Evolutionary conservation across 2,113 vertebrate species (phyloP), one percentile per base, ranked within the genome.

Genomic region (Scopus umbretta): DNA sequence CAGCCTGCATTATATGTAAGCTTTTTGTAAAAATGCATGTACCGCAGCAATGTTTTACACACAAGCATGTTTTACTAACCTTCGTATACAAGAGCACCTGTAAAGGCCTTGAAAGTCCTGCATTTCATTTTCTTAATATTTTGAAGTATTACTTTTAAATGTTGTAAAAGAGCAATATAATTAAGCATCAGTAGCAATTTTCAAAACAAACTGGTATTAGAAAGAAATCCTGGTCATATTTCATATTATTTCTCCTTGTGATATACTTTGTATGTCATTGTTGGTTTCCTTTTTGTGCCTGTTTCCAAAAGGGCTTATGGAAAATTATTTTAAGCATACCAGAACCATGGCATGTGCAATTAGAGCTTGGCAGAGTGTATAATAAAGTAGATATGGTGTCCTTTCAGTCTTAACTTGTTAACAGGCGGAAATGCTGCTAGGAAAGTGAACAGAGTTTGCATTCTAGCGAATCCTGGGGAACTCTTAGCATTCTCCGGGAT

Each of bases 351-450:
- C 92, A 88, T 86, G 85, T 84, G 83, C 92, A 91, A 61, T 79
- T 56, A 80, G 68, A 88, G 43, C 80, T 91, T 95, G 96, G 68
- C 91, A 97, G 91, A 63, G 80, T 21, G 23, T 76, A 13, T 59
- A 80, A 89, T 91, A 75, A 96, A 81, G 91, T 58, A 89, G 94
- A 45, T 94, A 75, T 1, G 70, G 71, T 94, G 91, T 92, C 82
- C 88, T 90, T 83, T 88, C 92, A 93, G 58, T 82, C 75, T 61
- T 66, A 40, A 94, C 86, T 89, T 92, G 83, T 94, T 97, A 95
- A 86, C 80, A 91, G 86, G 68, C 8, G 25, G 80, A 96, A 92
- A 87, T 53, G 80, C 53, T 81, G 70, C 91, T 89, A 14, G 84
- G 91, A 91, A 56, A 86, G 62, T 2, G 3, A 86, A 56, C 45